phyloP scores from a whole-genome alignment of 2,888 invertebrate species.

The Cephus pygmeus region DNA sequence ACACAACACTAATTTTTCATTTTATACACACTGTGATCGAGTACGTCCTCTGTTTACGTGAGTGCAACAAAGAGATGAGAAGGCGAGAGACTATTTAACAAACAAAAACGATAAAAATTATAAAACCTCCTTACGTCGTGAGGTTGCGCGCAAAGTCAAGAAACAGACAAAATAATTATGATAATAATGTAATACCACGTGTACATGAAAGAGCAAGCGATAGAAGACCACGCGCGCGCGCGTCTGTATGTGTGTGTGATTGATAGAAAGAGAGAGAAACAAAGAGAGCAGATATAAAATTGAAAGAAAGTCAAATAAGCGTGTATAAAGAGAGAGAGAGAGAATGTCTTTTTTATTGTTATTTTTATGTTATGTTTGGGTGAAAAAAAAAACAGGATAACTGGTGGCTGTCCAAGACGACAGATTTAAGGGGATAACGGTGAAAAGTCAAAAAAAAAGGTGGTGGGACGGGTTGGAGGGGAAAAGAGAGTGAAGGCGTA shows the following conservation, averaged over 20 bases:
- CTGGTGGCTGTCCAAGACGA: background rate
- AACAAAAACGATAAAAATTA: slow-evolving; percentile 3
- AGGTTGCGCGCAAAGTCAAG: slow-evolving; percentile 7
- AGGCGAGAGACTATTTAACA: background rate
- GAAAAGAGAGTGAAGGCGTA: slow-evolving; percentile 14
- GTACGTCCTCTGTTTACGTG: slow-evolving; percentile 24
- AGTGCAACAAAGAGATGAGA: background rate
- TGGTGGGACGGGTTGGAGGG: background rate
- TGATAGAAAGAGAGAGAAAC: slow-evolving; percentile 13
- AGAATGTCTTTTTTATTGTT: background rate
- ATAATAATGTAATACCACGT: slow-evolving; percentile 9
- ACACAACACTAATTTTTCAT: slow-evolving; percentile 36
- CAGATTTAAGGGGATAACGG: background rate
- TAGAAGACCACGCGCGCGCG: slow-evolving; percentile 5
- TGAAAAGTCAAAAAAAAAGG: background rate
- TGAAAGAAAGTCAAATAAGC: slow-evolving; percentile 7
- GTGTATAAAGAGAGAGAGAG: background rate
- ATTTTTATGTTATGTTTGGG: background rate
- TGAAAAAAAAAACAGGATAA: background rate
- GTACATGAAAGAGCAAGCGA: slow-evolving; percentile 11
- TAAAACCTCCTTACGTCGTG: slow-evolving; percentile 13
- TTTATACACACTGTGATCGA: slow-evolving; percentile 43
- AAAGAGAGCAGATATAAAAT: slow-evolving; percentile 10
- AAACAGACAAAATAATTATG: slow-evolving; percentile 7
- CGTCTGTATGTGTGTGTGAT: slow-evolving; percentile 9